These are phyloP conservation scores for Argynnis bischoffii DNA, from an alignment of 2,888 invertebrate species.

Conservation along the genomic window DNA sequence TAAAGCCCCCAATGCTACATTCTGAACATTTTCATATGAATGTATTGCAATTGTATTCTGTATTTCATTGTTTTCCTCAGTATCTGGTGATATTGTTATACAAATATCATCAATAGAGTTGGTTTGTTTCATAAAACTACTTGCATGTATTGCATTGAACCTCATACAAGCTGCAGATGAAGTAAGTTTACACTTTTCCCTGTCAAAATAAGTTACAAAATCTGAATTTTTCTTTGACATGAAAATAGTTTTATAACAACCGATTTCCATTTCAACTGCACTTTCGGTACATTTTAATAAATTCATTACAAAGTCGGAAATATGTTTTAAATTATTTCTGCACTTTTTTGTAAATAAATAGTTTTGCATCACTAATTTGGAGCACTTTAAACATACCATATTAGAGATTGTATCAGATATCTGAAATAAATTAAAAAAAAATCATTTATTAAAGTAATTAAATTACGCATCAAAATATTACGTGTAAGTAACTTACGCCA, in stretches of 20 bases:
- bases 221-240: slow-evolving; percentile 43
- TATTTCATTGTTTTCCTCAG: too few species aligned
- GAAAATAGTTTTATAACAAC: not conserved
- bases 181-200: slow-evolving; percentile 35
- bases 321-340: not conserved
- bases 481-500: not conserved
- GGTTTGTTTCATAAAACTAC: slow-evolving; percentile 9
- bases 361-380: not conserved
- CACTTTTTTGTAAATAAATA: not conserved
- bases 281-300: not conserved
- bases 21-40: too few species aligned
- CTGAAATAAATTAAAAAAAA: not conserved
- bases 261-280: not conserved
- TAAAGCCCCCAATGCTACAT: too few species aligned
- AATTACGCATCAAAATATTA: too few species aligned
- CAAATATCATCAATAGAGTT: too few species aligned
- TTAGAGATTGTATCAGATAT: not conserved
- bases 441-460: too few species aligned
- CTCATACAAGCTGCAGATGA: slow-evolving; percentile 48
- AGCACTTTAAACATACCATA: not conserved
- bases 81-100: too few species aligned
- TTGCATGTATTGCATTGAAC: slow-evolving; percentile 34
- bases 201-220: slow-evolving; percentile 55
- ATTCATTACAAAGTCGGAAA: not conserved
- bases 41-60: too few species aligned